Base-by-base conservation (phyloP, 2,113 vertebrate genomes). In the Passer domesticus region DNA sequence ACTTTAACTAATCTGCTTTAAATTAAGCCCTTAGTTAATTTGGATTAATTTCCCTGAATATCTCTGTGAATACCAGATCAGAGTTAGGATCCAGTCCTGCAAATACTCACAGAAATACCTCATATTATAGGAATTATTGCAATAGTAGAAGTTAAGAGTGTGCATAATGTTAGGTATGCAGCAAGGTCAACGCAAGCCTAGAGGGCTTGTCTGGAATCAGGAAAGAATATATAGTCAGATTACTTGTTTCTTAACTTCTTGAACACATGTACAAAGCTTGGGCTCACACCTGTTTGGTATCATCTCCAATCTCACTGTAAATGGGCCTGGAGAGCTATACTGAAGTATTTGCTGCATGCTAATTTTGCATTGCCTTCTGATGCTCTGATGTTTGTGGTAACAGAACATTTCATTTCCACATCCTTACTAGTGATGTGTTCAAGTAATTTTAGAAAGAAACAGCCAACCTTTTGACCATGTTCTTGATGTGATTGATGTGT, bases 1-100 rank as follows among this genome's bases (percentile, higher is more conserved):
- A 83, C 77, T 96, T 90, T 90, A 94, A 82, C 85, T 96, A 96
- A 95, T 96, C 95, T 96, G 64, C 95, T 97, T 96, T 96, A 95
- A 97, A 94, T 96, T 93, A 95, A 94, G 70, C 80, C 77, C 85
- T 92, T 90, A 46, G 92, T 92, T 97, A 96, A 96, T 96, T 96
- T 95, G 93, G 83, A 96, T 96, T 96, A 92, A 92, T 92, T 97
- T 95, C 87, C 46, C 46, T 53, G 73, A 79, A 53, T 89, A 31
- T 90, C 73, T 95, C 86, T 87, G 44, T 92, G 90, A 87, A 87
- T 83, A 84, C 43, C 68, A 87, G 73, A 86, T 92, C 76, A 75
- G 76, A 83, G 28, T 75, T 94, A 88, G 79, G 56, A 83, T 86
- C 37, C 60, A 72, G 66, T 47, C 92, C 67, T 89, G 58, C 58